Base-by-base conservation (phyloP, 2,113 vertebrate genomes). In the Brachyhypopomus occidentalis region DNA sequence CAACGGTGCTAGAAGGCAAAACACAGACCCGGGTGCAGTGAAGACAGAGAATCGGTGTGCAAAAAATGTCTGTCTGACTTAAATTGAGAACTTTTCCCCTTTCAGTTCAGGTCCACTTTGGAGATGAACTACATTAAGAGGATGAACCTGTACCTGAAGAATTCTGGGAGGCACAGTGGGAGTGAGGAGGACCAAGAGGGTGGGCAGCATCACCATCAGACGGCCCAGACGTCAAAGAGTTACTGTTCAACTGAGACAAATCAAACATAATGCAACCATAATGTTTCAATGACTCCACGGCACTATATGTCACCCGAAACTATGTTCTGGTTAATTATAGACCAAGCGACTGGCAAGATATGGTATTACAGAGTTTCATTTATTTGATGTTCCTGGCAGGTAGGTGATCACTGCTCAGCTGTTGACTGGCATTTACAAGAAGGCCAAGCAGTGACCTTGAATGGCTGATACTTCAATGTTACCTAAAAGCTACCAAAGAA, bases 1-100 rank as follows among this genome's bases (percentile, higher is more conserved):
- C 67, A 94, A 96, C 96, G 88, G 25, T 67, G 86, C 25, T 89
- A 85, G 86, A 69, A 59, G n/a, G 45, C 23, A 60, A 72, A 67
- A 30, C 19, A 67, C 16, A 67, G 36, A 67, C 30, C 19, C 17
- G 3, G 20, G 3, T 9, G 30, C 25, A 36, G 27, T 69, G 3
- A 78, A 38, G 55, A 8, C 14, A 38, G 5, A 55, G 4, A 48
- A 22, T 8, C 11, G 8, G 7, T 78, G 67, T 19, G 3, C 30
- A 27, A 25, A 12, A 23, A 52, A 55, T 27, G 19, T 58, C 17
- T 58, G 11, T 36, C 64, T 20, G 30, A 67, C 30, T 5, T 64
- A 30, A 11, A 27, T 11, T 4, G 2, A 70, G 14, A 20, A 38
- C 8, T 14, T 11, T 52, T 41, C 20, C 19, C 5, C 17, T 38